Base-by-base conservation (phyloP, 2,888 invertebrate genomes). In the Galerucella pusilla region DNA sequence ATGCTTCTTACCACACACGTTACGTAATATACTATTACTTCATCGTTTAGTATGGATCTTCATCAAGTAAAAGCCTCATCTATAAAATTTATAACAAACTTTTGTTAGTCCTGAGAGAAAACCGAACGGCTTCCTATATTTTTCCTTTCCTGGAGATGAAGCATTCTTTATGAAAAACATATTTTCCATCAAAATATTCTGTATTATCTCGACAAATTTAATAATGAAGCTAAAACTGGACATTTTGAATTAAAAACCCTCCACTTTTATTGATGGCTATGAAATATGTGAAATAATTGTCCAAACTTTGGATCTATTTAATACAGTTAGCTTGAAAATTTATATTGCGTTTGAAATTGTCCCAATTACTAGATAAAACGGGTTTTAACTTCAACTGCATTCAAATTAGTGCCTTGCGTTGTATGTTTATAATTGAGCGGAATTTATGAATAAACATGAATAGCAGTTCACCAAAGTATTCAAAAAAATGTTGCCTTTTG, bases 361-460 rank as follows among this genome's bases (percentile, higher is more conserved):
- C 60, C 60, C 60, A 60, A 60, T 60, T 60, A 60, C 28, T 60
- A 16, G 20, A 20, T 20, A 59, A 59, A 59, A 59, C 59, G 59
- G 14, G 20, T 59, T 59, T 59, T 10, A 59, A 59, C 59, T 60
- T 60, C 60, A 12, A 60, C 60, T 28, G 20, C 60, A 60, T 60
- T 60, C 60, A 20, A 60, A 60, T 60, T 60, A 60, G 20, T 60
- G 60, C 20, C 28, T 28, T 11, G 60, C n/a, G 60, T 60, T 60
- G 11, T 60, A 25, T 60, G 28, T 60, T 60, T 28, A 60, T 60
- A 60, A 28, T 60, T 28, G 60, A 60, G 28, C 28, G 14, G 14
- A 60, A 60, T 60, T 60, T 60, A 60, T 60, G 60, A 60, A 60
- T 60, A 60, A 28, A 28, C 60, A 60, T 25, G 28, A 60, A 60